Percentiles rank a stretch among this genome's conserved stretches.
Conservation (phyloP, 1,140 invertebrate genomes). For the Leptopilina clavipes region DNA sequence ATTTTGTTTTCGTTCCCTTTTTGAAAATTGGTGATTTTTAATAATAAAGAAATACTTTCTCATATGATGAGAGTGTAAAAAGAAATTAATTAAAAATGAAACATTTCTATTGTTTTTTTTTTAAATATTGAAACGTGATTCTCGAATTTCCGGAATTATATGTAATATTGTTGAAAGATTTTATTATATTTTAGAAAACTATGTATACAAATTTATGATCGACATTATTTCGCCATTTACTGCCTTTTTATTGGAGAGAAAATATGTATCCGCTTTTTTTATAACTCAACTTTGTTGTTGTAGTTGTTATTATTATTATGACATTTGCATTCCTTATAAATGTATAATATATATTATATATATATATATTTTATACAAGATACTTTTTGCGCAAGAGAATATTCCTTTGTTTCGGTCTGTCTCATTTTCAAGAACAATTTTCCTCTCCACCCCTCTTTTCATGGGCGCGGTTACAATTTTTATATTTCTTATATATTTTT, state of each 20-base stretch:
- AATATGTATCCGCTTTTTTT: slow-evolving; percentile 17
- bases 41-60: background rate
- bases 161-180: background rate
- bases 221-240: slow-evolving; percentile 3
- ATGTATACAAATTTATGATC: slow-evolving; percentile 26
- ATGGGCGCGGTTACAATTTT: background rate
- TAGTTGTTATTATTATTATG: too few species aligned
- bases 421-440: slow-evolving; percentile 10
- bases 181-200: slow-evolving; percentile 22
- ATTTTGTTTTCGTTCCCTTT: background rate
- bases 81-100: too few species aligned
- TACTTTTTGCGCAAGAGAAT: background rate
- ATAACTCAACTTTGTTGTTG: slow-evolving; percentile 5
- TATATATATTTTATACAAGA: background rate
- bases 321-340: slow-evolving; percentile 23
- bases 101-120: too few species aligned
- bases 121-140: too few species aligned
- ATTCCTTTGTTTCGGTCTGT: slow-evolving; percentile 8
- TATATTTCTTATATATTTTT: background rate
- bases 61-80: too few species aligned
- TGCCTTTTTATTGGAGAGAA: slow-evolving; percentile 1
- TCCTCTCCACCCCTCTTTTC: background rate
- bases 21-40: background rate
- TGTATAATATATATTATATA: background rate
- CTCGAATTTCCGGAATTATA: background rate